Evolutionary conservation across 2,888 invertebrate species (phyloP).

Genomic region (Epinotia demarniana): DNA sequence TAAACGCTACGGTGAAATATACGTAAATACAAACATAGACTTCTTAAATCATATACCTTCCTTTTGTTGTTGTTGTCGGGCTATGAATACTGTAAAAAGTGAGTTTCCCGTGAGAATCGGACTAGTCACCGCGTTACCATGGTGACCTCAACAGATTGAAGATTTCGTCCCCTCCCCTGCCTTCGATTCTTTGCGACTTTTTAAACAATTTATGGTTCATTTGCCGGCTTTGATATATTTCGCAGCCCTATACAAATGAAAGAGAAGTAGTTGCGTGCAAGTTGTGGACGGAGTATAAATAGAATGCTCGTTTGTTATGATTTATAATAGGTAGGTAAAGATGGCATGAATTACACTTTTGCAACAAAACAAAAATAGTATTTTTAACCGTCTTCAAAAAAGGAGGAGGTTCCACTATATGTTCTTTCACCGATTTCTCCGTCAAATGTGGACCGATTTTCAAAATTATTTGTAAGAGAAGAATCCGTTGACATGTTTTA

Average conservation of each 20-base stretch:
- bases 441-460: too few relatives aligned
- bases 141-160: slow-evolving; percentile 32
- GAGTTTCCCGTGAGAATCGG: slow-evolving; percentile 12
- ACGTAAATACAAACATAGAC: too few relatives aligned
- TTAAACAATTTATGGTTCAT: slow-evolving; percentile 36
- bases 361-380: neutral
- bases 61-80: too few relatives aligned
- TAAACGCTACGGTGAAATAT: too few relatives aligned
- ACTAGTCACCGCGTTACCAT: slow-evolving; percentile 28
- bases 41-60: too few relatives aligned
- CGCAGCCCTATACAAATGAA: neutral
- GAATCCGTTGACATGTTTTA: too few relatives aligned
- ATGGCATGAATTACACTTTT: neutral
- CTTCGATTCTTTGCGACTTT: slow-evolving; percentile 40
- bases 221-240: slow-evolving; percentile 24
- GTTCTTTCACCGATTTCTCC: too few relatives aligned
- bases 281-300: neutral
- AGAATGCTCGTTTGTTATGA: slow-evolving; percentile 11
- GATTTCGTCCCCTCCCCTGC: slow-evolving; percentile 32
- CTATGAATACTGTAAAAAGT: neutral
- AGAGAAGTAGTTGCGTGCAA: slow-evolving; percentile 14
- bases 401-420: too few relatives aligned
- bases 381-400: too few relatives aligned
- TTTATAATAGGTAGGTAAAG: slow-evolving; percentile 4
- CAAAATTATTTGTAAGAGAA: too few relatives aligned